Evolutionary conservation across 1,140 invertebrate genomes (phyloP).

Genomic region (Drosophila pachea): DNA sequence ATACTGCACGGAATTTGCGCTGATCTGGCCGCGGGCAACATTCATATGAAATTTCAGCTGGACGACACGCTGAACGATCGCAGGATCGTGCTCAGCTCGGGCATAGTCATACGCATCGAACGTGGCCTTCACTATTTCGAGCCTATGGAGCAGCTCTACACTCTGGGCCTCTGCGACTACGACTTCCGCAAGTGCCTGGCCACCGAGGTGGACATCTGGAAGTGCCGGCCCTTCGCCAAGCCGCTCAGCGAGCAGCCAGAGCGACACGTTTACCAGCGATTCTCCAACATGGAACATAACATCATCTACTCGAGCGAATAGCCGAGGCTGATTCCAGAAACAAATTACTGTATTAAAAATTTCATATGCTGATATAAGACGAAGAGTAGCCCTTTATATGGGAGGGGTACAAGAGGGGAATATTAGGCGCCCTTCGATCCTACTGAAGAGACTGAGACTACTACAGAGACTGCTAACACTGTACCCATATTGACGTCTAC

Average conservation of each 20-base stretch:
- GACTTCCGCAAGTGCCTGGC: slow-evolving; percentile 67
- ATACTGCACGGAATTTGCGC: slow-evolving; percentile 54
- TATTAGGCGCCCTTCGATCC: no score
- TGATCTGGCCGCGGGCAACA: slow-evolving; percentile 60
- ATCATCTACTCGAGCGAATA: slow-evolving; percentile 45
- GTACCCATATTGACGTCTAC: no score
- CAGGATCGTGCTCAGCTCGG: slow-evolving; percentile 66
- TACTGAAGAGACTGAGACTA: no score
- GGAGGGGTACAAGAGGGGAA: no score
- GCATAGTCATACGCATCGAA: slow-evolving; percentile 60
- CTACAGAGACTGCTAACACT: no score
- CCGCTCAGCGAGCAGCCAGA: slow-evolving; percentile 23
- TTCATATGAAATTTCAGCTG: slow-evolving; percentile 63
- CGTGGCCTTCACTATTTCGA: slow-evolving; percentile 66
- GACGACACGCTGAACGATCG: slow-evolving; percentile 64
- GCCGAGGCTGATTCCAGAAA: not conserved
- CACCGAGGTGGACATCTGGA: slow-evolving; percentile 67
- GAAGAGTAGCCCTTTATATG: no score
- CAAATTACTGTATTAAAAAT: not conserved
- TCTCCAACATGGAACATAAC: not conserved
- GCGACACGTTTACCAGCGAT: not conserved
- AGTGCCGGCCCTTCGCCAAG: slow-evolving; percentile 63
- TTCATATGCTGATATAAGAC: no score
- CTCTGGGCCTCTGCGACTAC: slow-evolving; percentile 58
- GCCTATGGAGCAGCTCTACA: slow-evolving; percentile 28